Percentiles rank a stretch among this genome's conserved stretches.
Evolutionary conservation across 2,113 vertebrate genomes (phyloP).

Genomic region (Chaetodon trifascialis): DNA sequence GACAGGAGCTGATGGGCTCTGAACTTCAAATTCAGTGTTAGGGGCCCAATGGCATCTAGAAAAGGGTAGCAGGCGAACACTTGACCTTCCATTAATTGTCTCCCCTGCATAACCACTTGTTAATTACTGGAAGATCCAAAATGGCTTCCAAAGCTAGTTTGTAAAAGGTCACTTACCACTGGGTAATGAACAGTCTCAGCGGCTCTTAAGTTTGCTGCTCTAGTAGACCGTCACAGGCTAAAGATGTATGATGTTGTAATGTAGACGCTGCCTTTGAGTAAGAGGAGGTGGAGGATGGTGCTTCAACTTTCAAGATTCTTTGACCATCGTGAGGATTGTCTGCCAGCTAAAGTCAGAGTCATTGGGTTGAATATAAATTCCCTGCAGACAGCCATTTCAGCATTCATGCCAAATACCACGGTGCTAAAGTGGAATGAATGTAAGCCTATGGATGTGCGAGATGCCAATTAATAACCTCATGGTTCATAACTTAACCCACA

Average conservation of each 20-base stretch:
- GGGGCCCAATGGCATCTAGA: constrained; percentile 66
- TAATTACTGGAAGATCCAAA: constrained; percentile 80
- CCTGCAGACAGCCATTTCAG: constrained; percentile 51
- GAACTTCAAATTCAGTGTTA: constrained; percentile 69
- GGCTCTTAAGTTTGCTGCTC: constrained; percentile 60
- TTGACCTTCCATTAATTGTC: constrained; percentile 84
- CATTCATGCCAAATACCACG: constrained; percentile 58
- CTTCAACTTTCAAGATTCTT: constrained; percentile 59
- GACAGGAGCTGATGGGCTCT: constrained; percentile 60
- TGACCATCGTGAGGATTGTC: constrained; percentile 53
- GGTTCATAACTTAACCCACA: constrained; percentile 59
- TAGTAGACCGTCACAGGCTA: constrained; percentile 37
- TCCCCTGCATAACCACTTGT: constrained; percentile 81
- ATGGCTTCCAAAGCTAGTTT: constrained; percentile 78
- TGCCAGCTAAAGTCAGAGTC: constrained; percentile 46
- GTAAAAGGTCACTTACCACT: constrained; percentile 78
- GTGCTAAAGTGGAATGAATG: constrained; percentile 57
- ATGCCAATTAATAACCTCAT: constrained; percentile 77
- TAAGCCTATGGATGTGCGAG: constrained; percentile 57
- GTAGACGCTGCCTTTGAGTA: constrained; percentile 38
- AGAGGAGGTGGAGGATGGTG: constrained; percentile 21
- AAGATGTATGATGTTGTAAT: constrained; percentile 48
- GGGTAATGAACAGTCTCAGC: constrained; percentile 74
- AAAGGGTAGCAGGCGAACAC: constrained; percentile 76
- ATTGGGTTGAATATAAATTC: constrained; percentile 56